Conservation (phyloP, 2,888 invertebrate genomes). For the Andrena bucephala region DNA sequence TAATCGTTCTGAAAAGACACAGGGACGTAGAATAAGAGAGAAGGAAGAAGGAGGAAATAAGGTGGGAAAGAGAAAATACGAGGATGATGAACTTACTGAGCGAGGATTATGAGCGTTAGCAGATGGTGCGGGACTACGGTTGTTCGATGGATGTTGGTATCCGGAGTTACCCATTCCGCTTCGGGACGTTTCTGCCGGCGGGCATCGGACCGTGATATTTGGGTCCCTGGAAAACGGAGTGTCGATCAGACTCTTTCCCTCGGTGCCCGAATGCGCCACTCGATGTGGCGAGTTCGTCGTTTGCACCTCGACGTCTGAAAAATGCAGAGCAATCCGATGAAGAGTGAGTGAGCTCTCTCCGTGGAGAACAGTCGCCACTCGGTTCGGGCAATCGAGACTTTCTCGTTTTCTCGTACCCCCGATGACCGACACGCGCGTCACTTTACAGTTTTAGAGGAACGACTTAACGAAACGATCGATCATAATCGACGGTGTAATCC, state of each 20-base stretch:
- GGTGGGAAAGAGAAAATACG: background rate
- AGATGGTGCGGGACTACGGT: constrained; percentile 73
- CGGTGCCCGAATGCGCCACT: constrained; percentile 74
- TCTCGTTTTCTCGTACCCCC: constrained; percentile 15
- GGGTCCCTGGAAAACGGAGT: constrained; percentile 84
- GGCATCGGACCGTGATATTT: constrained; percentile 81
- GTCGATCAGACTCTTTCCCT: constrained; percentile 83
- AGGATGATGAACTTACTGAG: constrained; percentile 76
- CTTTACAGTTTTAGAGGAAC: constrained; percentile 9
- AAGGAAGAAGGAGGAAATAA: background rate
- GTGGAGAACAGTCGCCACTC: constrained; percentile 52
- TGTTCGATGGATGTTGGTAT: constrained; percentile 70
- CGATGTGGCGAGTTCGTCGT: constrained; percentile 84
- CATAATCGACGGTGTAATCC: constrained; percentile 17
- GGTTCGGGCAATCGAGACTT: constrained; percentile 53
- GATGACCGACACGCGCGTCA: constrained; percentile 10
- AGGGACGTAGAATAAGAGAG: background rate
- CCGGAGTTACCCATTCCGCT: constrained; percentile 66
- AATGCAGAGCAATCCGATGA: constrained; percentile 65
- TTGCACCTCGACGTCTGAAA: constrained; percentile 83
- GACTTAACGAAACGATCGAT: constrained; percentile 14
- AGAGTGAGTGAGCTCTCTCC: constrained; percentile 58
- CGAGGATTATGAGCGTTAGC: constrained; percentile 78
- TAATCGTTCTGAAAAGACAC: constrained; percentile 74
- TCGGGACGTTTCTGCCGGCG: constrained; percentile 75